Base-by-base conservation (phyloP, 2,797 vertebrate species). In the Anomalospiza imberbis region DNA sequence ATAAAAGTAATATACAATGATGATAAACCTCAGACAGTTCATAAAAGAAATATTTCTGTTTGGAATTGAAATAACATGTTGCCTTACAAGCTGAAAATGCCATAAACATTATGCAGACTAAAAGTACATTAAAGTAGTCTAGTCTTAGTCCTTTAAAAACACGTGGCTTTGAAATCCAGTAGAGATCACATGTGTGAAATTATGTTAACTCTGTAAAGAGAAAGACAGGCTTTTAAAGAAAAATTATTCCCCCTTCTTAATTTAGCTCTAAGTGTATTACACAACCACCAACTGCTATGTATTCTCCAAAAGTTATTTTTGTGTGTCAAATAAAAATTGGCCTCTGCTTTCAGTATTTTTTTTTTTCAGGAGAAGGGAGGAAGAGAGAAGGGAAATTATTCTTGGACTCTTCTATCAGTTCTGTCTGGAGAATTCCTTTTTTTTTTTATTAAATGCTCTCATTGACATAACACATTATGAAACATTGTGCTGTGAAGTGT, bases 401-500 rank as follows among this genome's bases (percentile, higher is more conserved):
- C 53, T 81, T 68, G 15, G 73, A 85, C 82, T 70, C 24, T 73
- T 94, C 80, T 81, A 88, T 74, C 65, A 67, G 36, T 50, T 74
- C 17, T 71, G 84, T 90, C 72, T 76, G 24, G 38, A 79, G 63
- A 86, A 75, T 67, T 54, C 12, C 7, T 7, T 68, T 61, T 40
- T 31, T 55, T 83, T 81, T 62, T 83, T 91, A 62, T 85, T 21
- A 21, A 92, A 70, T 70, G 76, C 78, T 88, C 24, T 57, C 83
- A 89, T 94, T 96, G 96, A 94, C 95, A 89, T 93, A 93, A 93
- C 89, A 65, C 78, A 88, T 94, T 86, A 95, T 84, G 94, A 96
- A 95, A 75, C 79, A 44, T 61, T 96, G 93, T 86, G 93, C 93
- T 94, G 62, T 92, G 95, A 96, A 96, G 93, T 90, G 94, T 94